phyloP scores from a whole-genome alignment of 1,140 invertebrate species.

The Drosophila varians region DNA sequence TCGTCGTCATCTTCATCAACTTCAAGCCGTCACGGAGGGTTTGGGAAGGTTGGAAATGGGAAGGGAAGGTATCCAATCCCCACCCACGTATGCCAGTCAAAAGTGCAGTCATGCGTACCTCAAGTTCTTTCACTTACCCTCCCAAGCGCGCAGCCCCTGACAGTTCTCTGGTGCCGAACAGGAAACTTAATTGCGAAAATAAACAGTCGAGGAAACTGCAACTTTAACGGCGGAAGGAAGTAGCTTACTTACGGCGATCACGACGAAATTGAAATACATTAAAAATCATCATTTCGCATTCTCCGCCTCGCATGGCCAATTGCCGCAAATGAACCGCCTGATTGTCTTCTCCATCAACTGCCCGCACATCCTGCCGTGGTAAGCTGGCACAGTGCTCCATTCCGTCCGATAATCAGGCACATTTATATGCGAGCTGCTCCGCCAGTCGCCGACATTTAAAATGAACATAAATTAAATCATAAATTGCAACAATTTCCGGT shows the following conservation, averaged over 20 bases:
- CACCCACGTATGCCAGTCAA: slow-evolving; percentile 46
- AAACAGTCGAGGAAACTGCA: slow-evolving; percentile 19
- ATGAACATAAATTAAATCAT: slow-evolving; percentile 81
- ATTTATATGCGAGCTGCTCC: slow-evolving; percentile 61
- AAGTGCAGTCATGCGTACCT: slow-evolving; percentile 53
- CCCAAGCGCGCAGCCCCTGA: slow-evolving; percentile 2
- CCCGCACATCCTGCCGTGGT: slow-evolving; percentile 18
- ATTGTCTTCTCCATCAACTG: slow-evolving; percentile 53
- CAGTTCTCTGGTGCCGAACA: slow-evolving; percentile 20
- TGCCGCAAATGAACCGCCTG: slow-evolving; percentile 55
- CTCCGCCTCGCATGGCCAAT: slow-evolving; percentile 26
- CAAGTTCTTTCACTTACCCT: slow-evolving; percentile 36
- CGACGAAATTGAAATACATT: neutral
- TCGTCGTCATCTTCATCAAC: slow-evolving; percentile 27
- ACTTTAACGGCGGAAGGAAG: neutral
- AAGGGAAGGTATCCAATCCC: no score
- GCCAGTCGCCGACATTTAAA: slow-evolving; percentile 56
- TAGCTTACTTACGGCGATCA: neutral
- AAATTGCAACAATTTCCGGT: slow-evolving; percentile 78
- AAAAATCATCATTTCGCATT: neutral
- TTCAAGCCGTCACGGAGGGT: slow-evolving; percentile 18
- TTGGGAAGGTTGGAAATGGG: no score
- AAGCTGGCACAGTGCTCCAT: slow-evolving; percentile 25
- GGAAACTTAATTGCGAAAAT: slow-evolving; percentile 49
- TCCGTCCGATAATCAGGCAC: slow-evolving; percentile 65